Evolutionary conservation across 2,888 invertebrate species (phyloP), one percentile per base, ranked within the genome.

Genomic region (Hydroisotoma schaefferi): DNA sequence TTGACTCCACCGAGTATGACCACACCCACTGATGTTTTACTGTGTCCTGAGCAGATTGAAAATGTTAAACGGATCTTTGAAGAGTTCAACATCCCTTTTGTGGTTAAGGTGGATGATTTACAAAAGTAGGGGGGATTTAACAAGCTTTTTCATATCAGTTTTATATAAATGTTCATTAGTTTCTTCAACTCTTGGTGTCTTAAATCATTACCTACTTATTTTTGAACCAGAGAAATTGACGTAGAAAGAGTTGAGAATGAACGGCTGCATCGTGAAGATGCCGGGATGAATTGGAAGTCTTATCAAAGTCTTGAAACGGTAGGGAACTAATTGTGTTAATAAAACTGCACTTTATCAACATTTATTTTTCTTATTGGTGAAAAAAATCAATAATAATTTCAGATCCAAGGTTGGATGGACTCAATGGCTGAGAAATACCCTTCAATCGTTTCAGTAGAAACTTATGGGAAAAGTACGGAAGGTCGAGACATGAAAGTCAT

Each of bases 391-490:
- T n/a, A n/a, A n/a, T n/a, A n/a, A n/a, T n/a, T 6, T 25, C 27
- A 75, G 71, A 75, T 75, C 56, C 69, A 75, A 44, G 56, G 62
- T 3, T 76, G 73, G 69, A 75, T 88, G 74, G 86, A 88, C 71
- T 83, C 84, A 66, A 75, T 88, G 64, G 84, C 85, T 44, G 78
- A 81, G 67, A 82, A 82, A 1, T 82, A 86, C 75, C 82, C 87
- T 0, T 81, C 84, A 44, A 74, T 85, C 2, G 83, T 87, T 0
- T 84, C 86, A 64, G 76, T 88, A 1, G 79, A 85, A 59, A 86
- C 86, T 2, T 82, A 90, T 40, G 90, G 90, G 0, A 81, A 83
- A 59, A 86, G 88, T 26, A 85, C 82, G 29, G 87, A 88, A 75
- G 87, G 86, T 0, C 80, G 86, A 23, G 84, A 86, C 0, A 75